Evolutionary conservation across 2,113 vertebrate species (phyloP), one percentile per base, ranked within the genome.

Genomic region (Lutjanus erythropterus): DNA sequence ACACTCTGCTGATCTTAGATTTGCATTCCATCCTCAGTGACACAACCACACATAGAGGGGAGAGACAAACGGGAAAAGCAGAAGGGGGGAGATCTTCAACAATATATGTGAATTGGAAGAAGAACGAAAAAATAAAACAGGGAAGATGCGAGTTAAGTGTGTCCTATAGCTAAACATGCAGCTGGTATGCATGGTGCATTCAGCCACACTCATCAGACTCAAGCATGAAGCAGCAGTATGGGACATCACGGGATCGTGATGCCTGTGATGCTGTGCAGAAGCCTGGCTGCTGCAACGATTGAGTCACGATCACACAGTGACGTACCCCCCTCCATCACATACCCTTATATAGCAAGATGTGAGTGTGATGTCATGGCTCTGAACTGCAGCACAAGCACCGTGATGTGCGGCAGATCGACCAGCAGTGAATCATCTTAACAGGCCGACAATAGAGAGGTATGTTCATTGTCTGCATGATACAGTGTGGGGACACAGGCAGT

Each of bases 1-100:
- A 92, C 85, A 77, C 75, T 81, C 75, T 33, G 71, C 80, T 81
- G 75, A 84, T 80, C 84, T 81, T 59, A 75, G 56, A 85, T 84
- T 67, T 87, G 53, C 75, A 87, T 86, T 77, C 53, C 12, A 67
- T 71, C 64, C 66, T 75, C 31, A 47, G 58, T 47, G 41, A 78
- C 59, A 80, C 60, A 75, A n/a, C 66, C 16, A 7, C 4, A 75
- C 58, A 83, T n/a, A 37, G 37, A 68, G 41, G 31, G 23, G 53
- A 44, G 52, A 72, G 49, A 69, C 33, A 23, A 71, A 59, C 3
- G 2, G 37, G 41, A 31, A 58, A 56, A 41, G 33, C 10, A n/a
- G 33, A n/a, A 35, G 9, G 4, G 27, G 21, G 41, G 1, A 31
- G 33, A 53, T 37, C 10, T 9, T 39, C 7, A 5, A 41, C 68